Evolutionary conservation across 2,888 invertebrate species (phyloP).

Genomic region (Eristalis arbustorum): DNA sequence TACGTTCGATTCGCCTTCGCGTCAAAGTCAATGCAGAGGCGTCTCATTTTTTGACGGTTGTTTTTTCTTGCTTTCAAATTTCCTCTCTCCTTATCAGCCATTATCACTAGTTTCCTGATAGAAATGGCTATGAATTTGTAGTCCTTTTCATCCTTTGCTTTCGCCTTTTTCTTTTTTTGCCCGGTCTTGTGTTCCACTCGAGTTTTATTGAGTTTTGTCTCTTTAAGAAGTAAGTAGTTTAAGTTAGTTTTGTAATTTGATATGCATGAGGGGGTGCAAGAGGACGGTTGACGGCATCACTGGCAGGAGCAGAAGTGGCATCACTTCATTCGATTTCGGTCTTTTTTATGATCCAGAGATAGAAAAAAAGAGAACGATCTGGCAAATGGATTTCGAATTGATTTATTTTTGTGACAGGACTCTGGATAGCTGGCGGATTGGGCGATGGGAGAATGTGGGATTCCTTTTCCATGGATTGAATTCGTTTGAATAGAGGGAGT

Average conservation of each 20-base stretch:
- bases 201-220: slow-evolving; percentile 67
- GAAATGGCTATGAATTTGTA: slow-evolving; percentile 64
- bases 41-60: slow-evolving; percentile 54
- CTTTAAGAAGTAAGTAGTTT: slow-evolving; percentile 65
- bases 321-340: slow-evolving; percentile 16
- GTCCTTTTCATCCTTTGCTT: slow-evolving; percentile 10
- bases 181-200: not conserved
- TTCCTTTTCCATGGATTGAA: not conserved
- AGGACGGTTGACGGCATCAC: slow-evolving; percentile 11
- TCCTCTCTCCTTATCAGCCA: slow-evolving; percentile 53
- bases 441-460: not conserved
- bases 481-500: slow-evolving; percentile 6
- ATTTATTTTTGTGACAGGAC: slow-evolving; percentile 23
- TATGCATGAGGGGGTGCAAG: slow-evolving; percentile 61
- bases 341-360: not conserved
- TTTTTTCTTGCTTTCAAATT: slow-evolving; percentile 41
- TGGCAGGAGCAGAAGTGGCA: slow-evolving; percentile 32
- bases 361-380: slow-evolving; percentile 35
- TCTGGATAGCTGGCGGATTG: not conserved
- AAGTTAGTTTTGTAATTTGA: slow-evolving; percentile 70
- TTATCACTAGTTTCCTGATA: slow-evolving; percentile 65
- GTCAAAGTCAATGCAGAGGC: slow-evolving; percentile 61
- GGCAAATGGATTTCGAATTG: slow-evolving; percentile 54
- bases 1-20: slow-evolving; percentile 40
- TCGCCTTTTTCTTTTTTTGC: not conserved